Evolutionary conservation across 2,113 vertebrate genomes (phyloP).

Genomic region (Mesoclemmys tuberculata): DNA sequence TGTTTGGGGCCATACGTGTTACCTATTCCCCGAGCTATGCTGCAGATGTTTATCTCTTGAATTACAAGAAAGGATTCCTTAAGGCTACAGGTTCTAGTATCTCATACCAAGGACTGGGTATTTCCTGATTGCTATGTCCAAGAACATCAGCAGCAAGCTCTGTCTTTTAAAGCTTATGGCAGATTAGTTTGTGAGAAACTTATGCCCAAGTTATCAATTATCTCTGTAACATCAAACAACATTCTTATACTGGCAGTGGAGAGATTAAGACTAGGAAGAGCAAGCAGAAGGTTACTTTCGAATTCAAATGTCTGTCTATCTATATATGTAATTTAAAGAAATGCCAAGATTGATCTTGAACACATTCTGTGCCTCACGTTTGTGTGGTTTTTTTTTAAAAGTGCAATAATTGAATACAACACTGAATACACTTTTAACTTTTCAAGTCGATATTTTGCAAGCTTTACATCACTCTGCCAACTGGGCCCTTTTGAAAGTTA

Average conservation of each 20-base stretch:
- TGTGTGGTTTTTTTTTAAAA: too few relatives aligned
- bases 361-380: constrained; percentile 31
- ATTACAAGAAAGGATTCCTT: not conserved
- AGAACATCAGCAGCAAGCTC: not conserved
- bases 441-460: constrained; percentile 65
- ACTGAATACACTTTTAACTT: constrained; percentile 69
- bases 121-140: constrained; percentile 23
- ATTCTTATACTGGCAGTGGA: constrained; percentile 18
- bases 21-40: not conserved
- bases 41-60: not conserved
- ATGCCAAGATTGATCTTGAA: constrained; percentile 36
- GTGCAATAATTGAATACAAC: constrained; percentile 44
- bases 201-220: constrained; percentile 29
- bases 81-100: not conserved
- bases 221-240: not conserved
- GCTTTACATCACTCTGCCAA: constrained; percentile 68
- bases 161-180: not conserved
- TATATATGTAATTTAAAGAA: constrained; percentile 46
- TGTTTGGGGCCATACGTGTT: not conserved
- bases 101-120: not conserved
- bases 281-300: constrained; percentile 31
- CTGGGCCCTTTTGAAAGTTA: constrained; percentile 66
- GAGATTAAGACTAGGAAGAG: constrained; percentile 23
- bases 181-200: not conserved
- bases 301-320: constrained; percentile 43